A percentile compares a stretch with the other conserved stretches of the same genome.
Conservation (phyloP, 2,797 vertebrate species). For the Macropus fuliginosus region DNA sequence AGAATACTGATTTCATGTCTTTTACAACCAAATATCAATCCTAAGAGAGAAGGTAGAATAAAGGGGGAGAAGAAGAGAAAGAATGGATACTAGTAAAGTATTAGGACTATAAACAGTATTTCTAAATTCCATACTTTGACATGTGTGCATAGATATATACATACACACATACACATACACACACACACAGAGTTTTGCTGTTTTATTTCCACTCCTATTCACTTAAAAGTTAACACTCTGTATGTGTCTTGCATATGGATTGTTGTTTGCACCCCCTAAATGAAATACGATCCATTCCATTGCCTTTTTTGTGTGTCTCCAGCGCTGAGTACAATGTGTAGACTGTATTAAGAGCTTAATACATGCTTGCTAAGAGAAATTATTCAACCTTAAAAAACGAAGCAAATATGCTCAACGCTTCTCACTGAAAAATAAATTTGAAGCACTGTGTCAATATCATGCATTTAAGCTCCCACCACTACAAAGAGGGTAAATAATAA, state of each 20-base stretch:
- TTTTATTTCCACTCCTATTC: not conserved
- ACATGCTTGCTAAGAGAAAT: not conserved
- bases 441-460: not conserved
- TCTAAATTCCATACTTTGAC: not conserved
- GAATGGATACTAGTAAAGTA: too few relatives aligned
- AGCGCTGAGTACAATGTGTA: too few relatives aligned
- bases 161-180: too few relatives aligned
- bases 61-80: too few relatives aligned
- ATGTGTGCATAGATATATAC: too few relatives aligned
- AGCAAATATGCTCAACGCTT: not conserved
- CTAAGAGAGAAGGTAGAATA: not conserved
- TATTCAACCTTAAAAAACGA: not conserved
- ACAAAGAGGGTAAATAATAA: not conserved
- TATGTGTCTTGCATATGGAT: not conserved
- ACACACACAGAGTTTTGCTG: not conserved
- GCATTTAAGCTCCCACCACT: not conserved
- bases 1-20: not conserved
- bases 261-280: too few relatives aligned
- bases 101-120: not conserved
- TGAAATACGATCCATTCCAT: not conserved
- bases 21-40: not conserved
- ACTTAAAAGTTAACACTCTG: not conserved
- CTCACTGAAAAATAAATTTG: conserved; percentile 2
- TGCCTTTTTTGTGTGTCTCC: not conserved
- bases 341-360: not conserved